Evolutionary conservation across 2,797 vertebrate species (phyloP).

Genomic region (Pogoniulus pusillus): DNA sequence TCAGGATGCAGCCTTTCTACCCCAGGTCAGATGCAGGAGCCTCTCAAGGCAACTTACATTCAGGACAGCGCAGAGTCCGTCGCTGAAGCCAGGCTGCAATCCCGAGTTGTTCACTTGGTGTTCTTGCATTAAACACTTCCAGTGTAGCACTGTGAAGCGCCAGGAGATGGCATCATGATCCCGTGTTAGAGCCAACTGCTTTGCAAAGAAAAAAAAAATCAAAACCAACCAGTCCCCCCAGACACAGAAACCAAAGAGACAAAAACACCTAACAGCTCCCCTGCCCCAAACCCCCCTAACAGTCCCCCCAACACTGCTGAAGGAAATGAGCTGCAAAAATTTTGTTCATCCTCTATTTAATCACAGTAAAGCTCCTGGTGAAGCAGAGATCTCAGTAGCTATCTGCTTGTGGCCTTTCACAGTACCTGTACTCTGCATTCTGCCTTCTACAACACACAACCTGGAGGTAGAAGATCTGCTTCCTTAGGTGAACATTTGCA

Average conservation of each 20-base stretch:
- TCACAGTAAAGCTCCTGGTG: not conserved
- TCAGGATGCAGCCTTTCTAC: not conserved
- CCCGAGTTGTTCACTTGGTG: not conserved
- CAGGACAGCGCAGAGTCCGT: not conserved
- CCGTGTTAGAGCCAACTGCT: not conserved
- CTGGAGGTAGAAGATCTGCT: not conserved
- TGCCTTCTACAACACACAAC: not conserved
- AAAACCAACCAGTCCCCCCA: too few species aligned
- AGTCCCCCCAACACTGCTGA: not conserved
- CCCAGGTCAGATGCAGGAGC: not conserved
- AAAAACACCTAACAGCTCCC: too few species aligned
- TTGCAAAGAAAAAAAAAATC: too few species aligned
- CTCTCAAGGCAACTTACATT: not conserved
- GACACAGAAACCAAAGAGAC: too few species aligned
- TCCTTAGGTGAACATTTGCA: not conserved
- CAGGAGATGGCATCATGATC: slow-evolving; percentile 17
- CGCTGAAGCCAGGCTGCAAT: not conserved
- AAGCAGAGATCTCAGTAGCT: not conserved
- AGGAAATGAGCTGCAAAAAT: not conserved
- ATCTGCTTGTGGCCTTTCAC: not conserved
- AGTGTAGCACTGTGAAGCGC: not conserved
- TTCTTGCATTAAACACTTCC: not conserved
- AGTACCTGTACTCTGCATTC: not conserved
- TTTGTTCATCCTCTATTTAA: not conserved
- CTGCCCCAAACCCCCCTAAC: too few species aligned